These are phyloP conservation scores for Onychomys torridus DNA, from an alignment of 2,797 vertebrate genomes.

Conservation along the genomic window DNA sequence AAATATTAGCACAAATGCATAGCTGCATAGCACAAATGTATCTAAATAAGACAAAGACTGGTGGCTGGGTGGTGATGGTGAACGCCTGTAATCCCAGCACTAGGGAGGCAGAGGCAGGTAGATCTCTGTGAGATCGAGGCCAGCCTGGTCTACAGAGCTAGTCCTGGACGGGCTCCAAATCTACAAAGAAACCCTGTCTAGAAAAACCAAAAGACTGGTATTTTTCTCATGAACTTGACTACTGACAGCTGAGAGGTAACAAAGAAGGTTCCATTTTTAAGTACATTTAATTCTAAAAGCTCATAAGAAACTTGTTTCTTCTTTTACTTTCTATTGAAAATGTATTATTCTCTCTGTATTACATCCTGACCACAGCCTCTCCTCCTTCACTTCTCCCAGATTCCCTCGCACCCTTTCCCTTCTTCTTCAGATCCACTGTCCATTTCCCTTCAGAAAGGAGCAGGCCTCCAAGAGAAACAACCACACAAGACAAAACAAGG, in stretches of 20 bases:
- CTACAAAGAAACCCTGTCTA: too few relatives aligned
- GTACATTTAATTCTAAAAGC: background rate
- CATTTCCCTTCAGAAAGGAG: background rate
- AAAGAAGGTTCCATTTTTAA: conserved; percentile 36
- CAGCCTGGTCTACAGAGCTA: too few relatives aligned
- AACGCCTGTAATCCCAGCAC: too few relatives aligned
- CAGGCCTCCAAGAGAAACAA: background rate
- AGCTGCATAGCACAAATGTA: background rate
- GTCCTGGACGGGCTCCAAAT: too few relatives aligned
- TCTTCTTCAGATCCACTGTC: background rate
- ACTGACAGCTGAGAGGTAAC: background rate
- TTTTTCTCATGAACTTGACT: conserved; percentile 66
- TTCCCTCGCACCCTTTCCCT: too few relatives aligned
- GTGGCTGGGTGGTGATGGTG: too few relatives aligned
- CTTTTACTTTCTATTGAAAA: background rate
- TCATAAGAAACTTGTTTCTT: background rate
- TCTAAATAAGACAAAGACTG: background rate
- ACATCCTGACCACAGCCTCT: background rate
- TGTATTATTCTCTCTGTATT: background rate
- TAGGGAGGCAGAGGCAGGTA: too few relatives aligned
- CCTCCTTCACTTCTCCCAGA: background rate
- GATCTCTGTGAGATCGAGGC: too few relatives aligned
- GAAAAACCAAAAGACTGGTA: too few relatives aligned
- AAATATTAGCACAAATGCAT: conserved; percentile 53
- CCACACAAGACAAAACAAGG: too few relatives aligned